Evolutionary conservation across 2,113 vertebrate species (phyloP), one percentile per base, ranked within the genome.

Genomic region (Phrynosoma blainvillii): DNA sequence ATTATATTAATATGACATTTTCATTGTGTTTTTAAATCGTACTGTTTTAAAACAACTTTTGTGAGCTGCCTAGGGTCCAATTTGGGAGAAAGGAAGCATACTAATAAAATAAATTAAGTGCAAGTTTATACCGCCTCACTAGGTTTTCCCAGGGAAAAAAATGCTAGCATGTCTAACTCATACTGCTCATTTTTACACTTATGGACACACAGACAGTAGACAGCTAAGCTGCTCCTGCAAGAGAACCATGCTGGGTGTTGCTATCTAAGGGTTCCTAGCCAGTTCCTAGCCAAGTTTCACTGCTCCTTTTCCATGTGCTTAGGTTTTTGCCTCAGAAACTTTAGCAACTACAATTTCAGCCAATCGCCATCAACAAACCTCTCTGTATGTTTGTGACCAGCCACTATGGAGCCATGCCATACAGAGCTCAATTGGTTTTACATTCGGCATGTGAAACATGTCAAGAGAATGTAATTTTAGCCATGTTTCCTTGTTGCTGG

Each of bases 401-500:
- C 62, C 79, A 42, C 70, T 62, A 62, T 9, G 54, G 65, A 65
- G 68, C 79, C 36, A 87, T 62, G 30, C 42, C 73, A 40, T 25
- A 36, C 52, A 87, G 68, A 59, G 32, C 21, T n/a, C 36, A 59
- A 73, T 68, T 73, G 59, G 66, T 40, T 73, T 80, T 32, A 80
- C 47, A 80, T 79, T 80, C 66, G 73, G 85, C 66, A 84, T 79
- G 40, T 40, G 30, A n/a, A 27, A 30, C 5, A 25, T 5, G 16
- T 78, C 32, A 86, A 23, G 16, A 32, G 5, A 23, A 71, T 86
- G 52, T 62, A 91, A 91, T 79, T 83, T 73, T 82, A 88, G 2
- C 59, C 8, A 79, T 11, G 25, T 47, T 87, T 59, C 54, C 78
- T 80, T 91, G 75, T 40, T 90, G 89, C 59, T 87, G 73, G 13